These are phyloP conservation scores for Nixonia krombeini DNA, from an alignment of 1,140 invertebrate genomes.

Conservation along the genomic window DNA sequence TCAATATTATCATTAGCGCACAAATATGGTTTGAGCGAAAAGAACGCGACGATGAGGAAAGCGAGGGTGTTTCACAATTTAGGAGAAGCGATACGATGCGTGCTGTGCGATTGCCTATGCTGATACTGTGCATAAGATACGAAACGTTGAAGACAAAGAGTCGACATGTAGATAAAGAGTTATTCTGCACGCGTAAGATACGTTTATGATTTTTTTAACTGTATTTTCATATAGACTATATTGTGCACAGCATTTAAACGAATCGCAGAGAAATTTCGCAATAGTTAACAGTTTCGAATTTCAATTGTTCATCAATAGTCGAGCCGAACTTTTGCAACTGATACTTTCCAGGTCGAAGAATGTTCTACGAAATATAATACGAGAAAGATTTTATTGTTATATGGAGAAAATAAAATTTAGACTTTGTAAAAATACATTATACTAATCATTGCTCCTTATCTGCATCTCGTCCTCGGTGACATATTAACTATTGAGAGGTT, in stretches of 20 bases:
- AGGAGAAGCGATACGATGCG: constrained; percentile 9
- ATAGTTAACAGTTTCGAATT: constrained; percentile 11
- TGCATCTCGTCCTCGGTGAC: background rate
- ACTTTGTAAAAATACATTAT: background rate
- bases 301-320: constrained; percentile 2
- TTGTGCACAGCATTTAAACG: constrained; percentile 40
- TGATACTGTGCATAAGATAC: constrained; percentile 21
- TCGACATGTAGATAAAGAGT: constrained; percentile 30
- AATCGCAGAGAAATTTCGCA: constrained; percentile 32
- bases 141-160: constrained; percentile 23
- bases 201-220: constrained; percentile 10
- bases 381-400: constrained; percentile 4
- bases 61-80: constrained; percentile 3
- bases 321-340: background rate
- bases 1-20: constrained; percentile 53
- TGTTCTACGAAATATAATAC: background rate
- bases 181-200: constrained; percentile 37
- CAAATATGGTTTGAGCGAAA: constrained; percentile 30
- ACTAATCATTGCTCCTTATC: too few species aligned
- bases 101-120: too few species aligned
- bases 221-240: constrained; percentile 24
- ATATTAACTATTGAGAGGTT: constrained; percentile 29
- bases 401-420: constrained; percentile 1
- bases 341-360: background rate
- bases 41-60: constrained; percentile 6